Percentiles rank a stretch among this genome's conserved stretches.
These are phyloP conservation scores for Picus viridis DNA, from an alignment of 2,797 vertebrate genomes.

Conservation along the genomic window DNA sequence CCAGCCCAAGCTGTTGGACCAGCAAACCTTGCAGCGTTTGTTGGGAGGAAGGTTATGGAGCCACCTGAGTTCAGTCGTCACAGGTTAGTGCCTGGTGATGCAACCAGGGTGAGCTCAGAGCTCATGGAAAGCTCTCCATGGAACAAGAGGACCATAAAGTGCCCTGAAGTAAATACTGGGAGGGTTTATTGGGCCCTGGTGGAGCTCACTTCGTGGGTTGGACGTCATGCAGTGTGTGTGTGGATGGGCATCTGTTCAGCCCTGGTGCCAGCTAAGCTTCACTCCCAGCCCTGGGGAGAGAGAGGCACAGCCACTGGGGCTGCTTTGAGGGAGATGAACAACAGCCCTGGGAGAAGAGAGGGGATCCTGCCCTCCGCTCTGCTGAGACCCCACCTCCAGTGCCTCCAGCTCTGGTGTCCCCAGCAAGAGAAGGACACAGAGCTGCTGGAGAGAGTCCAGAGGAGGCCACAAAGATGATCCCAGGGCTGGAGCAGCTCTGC, in stretches of 20 bases:
- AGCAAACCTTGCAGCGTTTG: neutral
- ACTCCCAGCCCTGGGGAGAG: neutral
- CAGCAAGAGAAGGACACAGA: too few relatives aligned
- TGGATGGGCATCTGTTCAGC: neutral
- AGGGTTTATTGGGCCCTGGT: neutral
- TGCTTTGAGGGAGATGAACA: neutral
- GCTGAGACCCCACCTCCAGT: too few relatives aligned
- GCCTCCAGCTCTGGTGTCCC: too few relatives aligned
- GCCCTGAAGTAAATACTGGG: neutral
- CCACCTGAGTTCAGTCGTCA: neutral
- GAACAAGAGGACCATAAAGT: neutral
- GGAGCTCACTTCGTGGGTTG: neutral
- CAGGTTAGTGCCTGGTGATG: neutral
- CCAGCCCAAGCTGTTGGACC: neutral
- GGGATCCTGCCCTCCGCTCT: neutral
- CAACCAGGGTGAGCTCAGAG: neutral
- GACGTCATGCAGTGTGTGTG: neutral
- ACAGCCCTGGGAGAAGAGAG: neutral
- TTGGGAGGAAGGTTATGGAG: neutral
- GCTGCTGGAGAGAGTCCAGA: too few relatives aligned
- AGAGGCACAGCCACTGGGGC: neutral
- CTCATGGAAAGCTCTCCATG: neutral
- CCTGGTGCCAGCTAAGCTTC: neutral
- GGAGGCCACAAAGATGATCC: too few relatives aligned
- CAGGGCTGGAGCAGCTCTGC: too few relatives aligned